These are phyloP conservation scores for Plotosus lineatus DNA, from an alignment of 2,113 vertebrate genomes.

Conservation along the genomic window DNA sequence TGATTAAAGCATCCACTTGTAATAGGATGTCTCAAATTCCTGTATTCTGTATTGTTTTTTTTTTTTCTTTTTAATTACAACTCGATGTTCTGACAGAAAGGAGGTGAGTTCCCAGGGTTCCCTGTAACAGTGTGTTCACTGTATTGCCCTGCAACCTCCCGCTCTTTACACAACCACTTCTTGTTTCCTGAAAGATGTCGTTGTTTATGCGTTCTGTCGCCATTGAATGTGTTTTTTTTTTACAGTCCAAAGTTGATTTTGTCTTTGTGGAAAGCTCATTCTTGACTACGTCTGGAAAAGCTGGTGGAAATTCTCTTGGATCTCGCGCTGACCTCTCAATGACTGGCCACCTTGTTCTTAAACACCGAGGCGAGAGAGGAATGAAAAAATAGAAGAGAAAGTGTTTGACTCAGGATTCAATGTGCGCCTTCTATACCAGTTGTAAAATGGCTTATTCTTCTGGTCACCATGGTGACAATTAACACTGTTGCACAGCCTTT, in stretches of 20 bases:
- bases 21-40: constrained; percentile 80
- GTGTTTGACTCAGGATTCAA: constrained; percentile 85
- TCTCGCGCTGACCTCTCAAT: constrained; percentile 83
- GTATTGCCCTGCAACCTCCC: constrained; percentile 77
- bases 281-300: constrained; percentile 73
- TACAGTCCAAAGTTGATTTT: constrained; percentile 59
- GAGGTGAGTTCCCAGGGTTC: constrained; percentile 86
- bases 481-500: constrained; percentile 92
- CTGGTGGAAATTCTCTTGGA: constrained; percentile 76
- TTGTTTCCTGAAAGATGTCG: constrained; percentile 68
- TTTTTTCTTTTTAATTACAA: constrained; percentile 33
- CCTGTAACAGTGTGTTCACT: constrained; percentile 79
- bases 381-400: constrained; percentile 78
- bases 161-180: constrained; percentile 75
- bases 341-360: constrained; percentile 88
- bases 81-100: constrained; percentile 58
- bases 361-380: constrained; percentile 76
- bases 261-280: constrained; percentile 70
- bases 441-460: constrained; percentile 98
- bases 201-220: constrained; percentile 55
- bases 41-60: constrained; percentile 65
- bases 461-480: constrained; percentile 96
- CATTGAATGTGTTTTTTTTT: constrained; percentile 45
- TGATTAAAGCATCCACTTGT: constrained; percentile 44
- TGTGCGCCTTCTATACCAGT: constrained; percentile 87